Evolutionary conservation across 2,113 vertebrate species (phyloP).

Genomic region (Sinocyclocheilus rhinocerous): DNA sequence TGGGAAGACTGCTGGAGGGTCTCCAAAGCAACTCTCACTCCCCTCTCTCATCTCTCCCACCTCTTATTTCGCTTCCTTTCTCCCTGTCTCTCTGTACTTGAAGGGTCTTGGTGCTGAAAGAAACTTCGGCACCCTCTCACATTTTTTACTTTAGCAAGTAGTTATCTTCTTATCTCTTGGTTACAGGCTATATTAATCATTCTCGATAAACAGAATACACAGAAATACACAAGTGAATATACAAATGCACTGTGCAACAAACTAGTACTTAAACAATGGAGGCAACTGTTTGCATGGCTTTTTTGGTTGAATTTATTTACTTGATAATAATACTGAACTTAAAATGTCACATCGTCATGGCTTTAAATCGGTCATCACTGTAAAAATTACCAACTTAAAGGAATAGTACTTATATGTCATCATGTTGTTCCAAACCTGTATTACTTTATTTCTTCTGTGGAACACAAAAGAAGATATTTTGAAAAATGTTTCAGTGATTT

Average conservation of each 20-base stretch:
- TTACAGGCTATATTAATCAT: constrained; percentile 33
- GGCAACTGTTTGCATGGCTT: not conserved
- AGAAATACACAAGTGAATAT: not conserved
- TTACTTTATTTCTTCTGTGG: not conserved
- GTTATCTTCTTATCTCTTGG: constrained; percentile 58
- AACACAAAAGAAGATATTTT: not conserved
- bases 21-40: constrained; percentile 59
- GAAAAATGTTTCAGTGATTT: not conserved
- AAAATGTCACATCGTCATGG: not conserved
- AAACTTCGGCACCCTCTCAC: constrained; percentile 49
- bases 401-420: not conserved
- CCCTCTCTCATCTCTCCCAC: constrained; percentile 40
- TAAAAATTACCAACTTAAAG: not conserved
- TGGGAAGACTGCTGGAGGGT: constrained; percentile 62
- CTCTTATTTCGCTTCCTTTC: constrained; percentile 35
- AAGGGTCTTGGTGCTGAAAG: constrained; percentile 50
- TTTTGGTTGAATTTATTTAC: not conserved
- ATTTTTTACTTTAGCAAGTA: constrained; percentile 35
- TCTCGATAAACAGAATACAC: not conserved
- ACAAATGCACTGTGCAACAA: not conserved
- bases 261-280: not conserved
- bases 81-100: constrained; percentile 43
- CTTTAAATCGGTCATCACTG: not conserved
- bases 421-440: not conserved
- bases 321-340: not conserved